Evolutionary conservation across 2,888 invertebrate species (phyloP).

Genomic region (Crocallis elinguaria): DNA sequence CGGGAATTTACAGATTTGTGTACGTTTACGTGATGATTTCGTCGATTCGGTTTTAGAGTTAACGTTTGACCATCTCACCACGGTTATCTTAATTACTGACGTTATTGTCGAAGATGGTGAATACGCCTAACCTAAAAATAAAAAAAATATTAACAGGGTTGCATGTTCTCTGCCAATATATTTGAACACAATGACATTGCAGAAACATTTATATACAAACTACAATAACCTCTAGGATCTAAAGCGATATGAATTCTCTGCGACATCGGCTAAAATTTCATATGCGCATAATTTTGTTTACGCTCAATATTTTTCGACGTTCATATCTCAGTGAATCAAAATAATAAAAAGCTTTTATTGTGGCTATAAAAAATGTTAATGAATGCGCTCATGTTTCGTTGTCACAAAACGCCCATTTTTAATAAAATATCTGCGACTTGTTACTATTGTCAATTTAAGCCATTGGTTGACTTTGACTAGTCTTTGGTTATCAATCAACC

Average conservation of each 20-base stretch:
- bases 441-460: too few species aligned
- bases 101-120: too few species aligned
- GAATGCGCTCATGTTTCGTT: constrained; percentile 18
- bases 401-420: constrained; percentile 1
- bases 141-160: constrained; percentile 2
- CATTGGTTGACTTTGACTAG: too few species aligned
- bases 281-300: constrained; percentile 38
- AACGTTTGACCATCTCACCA: too few species aligned
- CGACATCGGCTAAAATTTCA: constrained; percentile 33
- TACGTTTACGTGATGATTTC: too few species aligned
- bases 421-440: too few species aligned
- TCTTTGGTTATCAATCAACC: too few species aligned
- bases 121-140: neutral
- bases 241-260: constrained; percentile 27
- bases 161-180: constrained; percentile 7
- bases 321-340: constrained; percentile 27
- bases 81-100: too few species aligned
- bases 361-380: constrained; percentile 28
- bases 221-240: constrained; percentile 15
- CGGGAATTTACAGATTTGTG: too few species aligned
- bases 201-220: constrained; percentile 10
- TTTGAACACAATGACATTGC: constrained; percentile 13
- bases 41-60: too few species aligned
- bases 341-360: constrained; percentile 33
- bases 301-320: constrained; percentile 26